These are phyloP conservation scores for Enteromius paludinosus DNA, from an alignment of 2,797 vertebrate genomes.

Conservation along the genomic window DNA sequence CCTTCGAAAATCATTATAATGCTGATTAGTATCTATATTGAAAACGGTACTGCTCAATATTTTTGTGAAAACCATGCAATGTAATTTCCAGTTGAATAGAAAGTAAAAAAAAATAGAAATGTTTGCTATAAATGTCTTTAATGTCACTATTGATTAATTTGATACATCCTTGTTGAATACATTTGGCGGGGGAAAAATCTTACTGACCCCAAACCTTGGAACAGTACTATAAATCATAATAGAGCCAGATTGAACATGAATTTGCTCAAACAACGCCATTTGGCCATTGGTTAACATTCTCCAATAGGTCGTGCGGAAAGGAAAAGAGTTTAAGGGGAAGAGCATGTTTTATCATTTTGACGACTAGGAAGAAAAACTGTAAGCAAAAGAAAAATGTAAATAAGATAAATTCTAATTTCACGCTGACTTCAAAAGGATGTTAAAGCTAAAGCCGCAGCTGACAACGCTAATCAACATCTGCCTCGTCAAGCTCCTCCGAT, in stretches of 20 bases:
- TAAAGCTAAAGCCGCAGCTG: slow-evolving; percentile 17
- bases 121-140: neutral
- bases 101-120: neutral
- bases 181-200: neutral
- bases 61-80: neutral
- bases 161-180: neutral
- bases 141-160: neutral
- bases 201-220: neutral
- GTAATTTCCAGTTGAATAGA: neutral
- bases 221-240: neutral
- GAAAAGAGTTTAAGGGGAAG: slow-evolving; percentile 2
- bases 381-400: slow-evolving; percentile 7
- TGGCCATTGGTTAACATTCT: neutral
- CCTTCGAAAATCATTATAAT: neutral
- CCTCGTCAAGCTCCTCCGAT: slow-evolving; percentile 12
- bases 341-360: neutral
- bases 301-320: neutral
- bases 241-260: neutral
- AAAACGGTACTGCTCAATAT: neutral
- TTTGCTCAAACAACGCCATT: neutral
- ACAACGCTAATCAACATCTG: slow-evolving; percentile 45
- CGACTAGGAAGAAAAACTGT: neutral
- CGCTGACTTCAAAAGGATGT: neutral
- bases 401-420: slow-evolving; percentile 5
- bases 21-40: neutral